These are phyloP conservation scores for Lemur catta DNA, from an alignment of 2,797 vertebrate species.

Conservation along the genomic window DNA sequence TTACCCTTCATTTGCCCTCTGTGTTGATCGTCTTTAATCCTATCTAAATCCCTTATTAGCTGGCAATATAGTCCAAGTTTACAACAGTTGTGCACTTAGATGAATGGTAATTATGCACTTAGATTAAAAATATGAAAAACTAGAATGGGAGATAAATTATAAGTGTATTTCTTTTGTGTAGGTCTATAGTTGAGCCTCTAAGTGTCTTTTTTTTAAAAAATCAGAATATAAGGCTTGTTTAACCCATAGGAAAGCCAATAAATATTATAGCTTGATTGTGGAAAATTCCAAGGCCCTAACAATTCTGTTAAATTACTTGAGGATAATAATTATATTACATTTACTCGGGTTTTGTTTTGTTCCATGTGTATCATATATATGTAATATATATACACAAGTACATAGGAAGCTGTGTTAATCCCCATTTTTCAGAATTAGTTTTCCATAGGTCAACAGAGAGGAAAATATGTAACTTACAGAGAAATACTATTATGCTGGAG, in stretches of 20 bases:
- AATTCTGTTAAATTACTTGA: not conserved
- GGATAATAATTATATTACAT: not conserved
- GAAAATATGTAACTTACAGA: not conserved
- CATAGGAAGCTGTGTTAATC: not conserved
- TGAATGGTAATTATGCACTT: not conserved
- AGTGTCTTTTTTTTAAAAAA: not conserved
- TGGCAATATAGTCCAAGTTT: constrained; percentile 37
- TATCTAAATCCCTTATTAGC: constrained; percentile 74
- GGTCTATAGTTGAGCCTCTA: not conserved
- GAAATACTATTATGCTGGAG: not conserved
- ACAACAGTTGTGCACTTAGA: not conserved
- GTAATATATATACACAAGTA: not conserved
- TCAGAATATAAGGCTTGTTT: not conserved
- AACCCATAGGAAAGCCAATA: not conserved
- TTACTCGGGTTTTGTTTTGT: not conserved
- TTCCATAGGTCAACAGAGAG: not conserved
- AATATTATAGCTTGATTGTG: not conserved
- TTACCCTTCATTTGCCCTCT: constrained; percentile 82
- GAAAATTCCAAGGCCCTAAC: not conserved
- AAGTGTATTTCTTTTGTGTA: not conserved
- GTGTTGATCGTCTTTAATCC: constrained; percentile 81
- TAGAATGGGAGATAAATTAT: not conserved
- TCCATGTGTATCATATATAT: not conserved
- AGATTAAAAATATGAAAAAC: constrained; percentile 29
- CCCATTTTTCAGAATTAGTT: not conserved